A percentile compares a stretch with the other conserved stretches of the same genome.
phyloP scores from a whole-genome alignment of 2,888 invertebrate species.

The Trachelus tabidus region DNA sequence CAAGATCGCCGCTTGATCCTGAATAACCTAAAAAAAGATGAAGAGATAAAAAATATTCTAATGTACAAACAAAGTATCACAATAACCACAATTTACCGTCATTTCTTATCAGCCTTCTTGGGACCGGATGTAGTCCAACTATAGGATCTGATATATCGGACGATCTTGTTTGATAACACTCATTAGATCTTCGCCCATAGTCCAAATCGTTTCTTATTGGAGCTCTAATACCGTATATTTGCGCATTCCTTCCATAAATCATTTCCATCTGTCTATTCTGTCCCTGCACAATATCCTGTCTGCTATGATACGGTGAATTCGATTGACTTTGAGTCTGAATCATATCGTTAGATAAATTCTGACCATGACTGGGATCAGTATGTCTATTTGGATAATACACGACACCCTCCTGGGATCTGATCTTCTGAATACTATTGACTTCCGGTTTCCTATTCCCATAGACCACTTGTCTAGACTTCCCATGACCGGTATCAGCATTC shows the following conservation, averaged over 20 bases:
- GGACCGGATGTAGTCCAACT: conserved; percentile 30
- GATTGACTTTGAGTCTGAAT: conserved; percentile 12
- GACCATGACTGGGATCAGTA: conserved; percentile 23
- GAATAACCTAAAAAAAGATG: conserved; percentile 42
- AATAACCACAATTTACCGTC: conserved; percentile 37
- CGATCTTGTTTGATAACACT: conserved; percentile 34
- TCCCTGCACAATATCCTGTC: conserved; percentile 6
- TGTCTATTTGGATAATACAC: conserved; percentile 32
- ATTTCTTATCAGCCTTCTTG: conserved; percentile 43
- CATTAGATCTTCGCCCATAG: conserved; percentile 20
- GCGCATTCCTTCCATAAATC: conserved; percentile 18
- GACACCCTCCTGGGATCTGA: conserved; percentile 29
- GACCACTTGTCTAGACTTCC: conserved; percentile 7
- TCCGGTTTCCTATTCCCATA: conserved; percentile 13
- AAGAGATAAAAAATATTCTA: background rate
- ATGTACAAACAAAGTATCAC: background rate
- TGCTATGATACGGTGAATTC: conserved; percentile 11
- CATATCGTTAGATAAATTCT: conserved; percentile 27
- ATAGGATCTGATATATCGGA: conserved; percentile 31
- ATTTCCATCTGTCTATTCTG: conserved; percentile 18
- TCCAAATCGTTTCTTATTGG: conserved; percentile 9
- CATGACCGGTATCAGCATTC: conserved; percentile 4
- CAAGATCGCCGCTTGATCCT: conserved; percentile 52
- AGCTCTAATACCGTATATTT: conserved; percentile 11
- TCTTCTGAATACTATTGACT: conserved; percentile 13